phyloP scores from a whole-genome alignment of 1,140 invertebrate species.

The Drosophila obscura region DNA sequence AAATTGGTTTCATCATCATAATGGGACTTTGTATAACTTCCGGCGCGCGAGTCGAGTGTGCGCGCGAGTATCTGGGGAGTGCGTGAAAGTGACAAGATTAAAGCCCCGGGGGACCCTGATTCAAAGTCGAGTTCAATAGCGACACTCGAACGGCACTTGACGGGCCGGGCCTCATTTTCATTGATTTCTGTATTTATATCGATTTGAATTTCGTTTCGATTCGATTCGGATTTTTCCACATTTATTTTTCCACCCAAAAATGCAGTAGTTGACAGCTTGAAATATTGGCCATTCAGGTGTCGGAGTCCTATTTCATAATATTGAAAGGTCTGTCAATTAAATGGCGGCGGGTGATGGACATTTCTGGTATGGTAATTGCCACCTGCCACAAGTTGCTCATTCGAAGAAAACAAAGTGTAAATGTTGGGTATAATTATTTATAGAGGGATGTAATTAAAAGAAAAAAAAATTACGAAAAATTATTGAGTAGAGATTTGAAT shows the following conservation, averaged over 20 bases:
- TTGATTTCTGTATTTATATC: conserved; percentile 50
- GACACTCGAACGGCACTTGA: conserved; percentile 56
- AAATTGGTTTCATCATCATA: conserved; percentile 77
- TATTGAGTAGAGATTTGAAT: not conserved
- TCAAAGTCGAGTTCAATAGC: conserved; percentile 49
- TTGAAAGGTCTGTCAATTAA: conserved; percentile 78
- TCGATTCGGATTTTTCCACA: conserved; percentile 25
- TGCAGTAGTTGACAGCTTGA: conserved; percentile 72
- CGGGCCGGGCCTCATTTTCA: conserved; percentile 49
- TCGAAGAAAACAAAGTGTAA: conserved; percentile 31
- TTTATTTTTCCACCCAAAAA: conserved; percentile 36
- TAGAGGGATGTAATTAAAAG: conserved; percentile 7
- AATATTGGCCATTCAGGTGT: conserved; percentile 60
- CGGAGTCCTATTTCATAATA: conserved; percentile 67
- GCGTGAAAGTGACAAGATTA: conserved; percentile 63
- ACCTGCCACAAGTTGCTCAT: conserved; percentile 61
- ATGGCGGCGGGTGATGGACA: conserved; percentile 18
- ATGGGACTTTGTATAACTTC: conserved; percentile 63
- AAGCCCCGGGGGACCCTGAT: conserved; percentile 4
- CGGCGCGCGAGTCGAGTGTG: conserved; percentile 43
- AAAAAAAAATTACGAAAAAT: conserved; percentile 1
- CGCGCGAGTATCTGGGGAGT: conserved; percentile 37
- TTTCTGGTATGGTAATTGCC: conserved; percentile 69
- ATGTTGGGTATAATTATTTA: not conserved
- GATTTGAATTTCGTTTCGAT: conserved; percentile 26